Base-by-base conservation (phyloP, 2,113 vertebrate genomes). In the Notothenia rossii region DNA sequence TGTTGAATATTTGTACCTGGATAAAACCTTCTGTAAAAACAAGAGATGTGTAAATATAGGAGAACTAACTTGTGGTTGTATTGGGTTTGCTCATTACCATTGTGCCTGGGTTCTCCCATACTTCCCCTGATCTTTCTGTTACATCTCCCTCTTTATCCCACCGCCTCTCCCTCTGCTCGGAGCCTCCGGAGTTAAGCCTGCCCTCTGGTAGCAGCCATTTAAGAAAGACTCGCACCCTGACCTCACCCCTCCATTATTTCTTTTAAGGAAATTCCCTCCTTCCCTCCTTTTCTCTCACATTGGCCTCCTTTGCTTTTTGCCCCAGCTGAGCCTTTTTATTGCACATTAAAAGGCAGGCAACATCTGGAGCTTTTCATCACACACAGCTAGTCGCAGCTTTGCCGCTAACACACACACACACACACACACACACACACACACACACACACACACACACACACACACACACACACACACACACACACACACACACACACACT, bases 311-410 rank as follows among this genome's bases (percentile, higher is more conserved):
- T 95, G 91, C 94, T 95, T 95, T 95, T 95, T 96, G 91, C 95
- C 94, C 95, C 95, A 96, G 92, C 95, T 95, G 97, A 96, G 95
- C 95, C 95, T 96, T 97, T 98, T 96, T 95, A 94, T 92, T 94
- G 90, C 94, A 95, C 96, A 96, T 97, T 96, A 96, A 96, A 93
- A 95, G 94, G 95, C 95, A 93, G 94, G 93, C 94, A 98, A 95
- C 96, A 96, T 96, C 95, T 96, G 95, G 95, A 94, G 93, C 95
- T 93, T 95, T 97, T 97, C 94, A 95, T 89, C 77, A 77, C 91
- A 81, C 93, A 89, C 93, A 92, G 93, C 90, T 72, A 93, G 86
- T 85, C 88, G 79, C 88, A 87, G 91, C 91, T 90, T 91, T 81
- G 90, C 89, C 73, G 85, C 89, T 93, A 92, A 92, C 89, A 87